Evolutionary conservation across 2,888 invertebrate genomes (phyloP).

Genomic region (Aspidiotus rigidus): DNA sequence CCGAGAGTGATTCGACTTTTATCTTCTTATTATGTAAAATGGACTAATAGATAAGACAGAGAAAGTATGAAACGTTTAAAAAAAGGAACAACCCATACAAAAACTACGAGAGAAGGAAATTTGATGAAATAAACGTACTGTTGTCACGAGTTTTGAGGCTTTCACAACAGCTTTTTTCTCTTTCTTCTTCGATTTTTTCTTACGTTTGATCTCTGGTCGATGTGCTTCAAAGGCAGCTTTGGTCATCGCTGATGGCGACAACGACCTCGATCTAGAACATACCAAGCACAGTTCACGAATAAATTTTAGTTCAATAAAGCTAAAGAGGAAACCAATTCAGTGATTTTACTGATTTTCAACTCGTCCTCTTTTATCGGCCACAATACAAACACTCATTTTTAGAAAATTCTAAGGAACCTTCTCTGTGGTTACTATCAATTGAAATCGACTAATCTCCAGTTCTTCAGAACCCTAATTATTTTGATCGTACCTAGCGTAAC

Average conservation of each 20-base stretch:
- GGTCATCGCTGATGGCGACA: constrained; percentile 49
- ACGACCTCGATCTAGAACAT: constrained; percentile 48
- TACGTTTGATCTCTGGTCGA: constrained; percentile 32
- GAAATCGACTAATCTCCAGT: not conserved
- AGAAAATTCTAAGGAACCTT: not conserved
- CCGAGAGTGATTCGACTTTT: constrained; percentile 40
- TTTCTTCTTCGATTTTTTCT: constrained; percentile 34
- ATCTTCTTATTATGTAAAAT: constrained; percentile 36
- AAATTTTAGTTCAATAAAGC: no score
- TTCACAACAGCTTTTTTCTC: constrained; percentile 30
- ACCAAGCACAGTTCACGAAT: constrained; percentile 5
- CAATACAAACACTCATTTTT: not conserved
- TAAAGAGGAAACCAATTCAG: not conserved
- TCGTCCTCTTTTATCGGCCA: not conserved
- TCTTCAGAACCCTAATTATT: not conserved
- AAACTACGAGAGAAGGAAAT: not conserved
- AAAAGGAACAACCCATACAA: not conserved
- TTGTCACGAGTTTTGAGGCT: constrained; percentile 24
- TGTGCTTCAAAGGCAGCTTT: constrained; percentile 31
- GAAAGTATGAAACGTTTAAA: not conserved
- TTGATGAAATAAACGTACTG: not conserved
- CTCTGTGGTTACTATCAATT: not conserved
- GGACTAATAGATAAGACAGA: constrained; percentile 22
- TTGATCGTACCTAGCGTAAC: constrained; percentile 32
- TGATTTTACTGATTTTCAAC: not conserved